phyloP scores from a whole-genome alignment of 2,797 vertebrate genomes.

The Onychomys arenicola region DNA sequence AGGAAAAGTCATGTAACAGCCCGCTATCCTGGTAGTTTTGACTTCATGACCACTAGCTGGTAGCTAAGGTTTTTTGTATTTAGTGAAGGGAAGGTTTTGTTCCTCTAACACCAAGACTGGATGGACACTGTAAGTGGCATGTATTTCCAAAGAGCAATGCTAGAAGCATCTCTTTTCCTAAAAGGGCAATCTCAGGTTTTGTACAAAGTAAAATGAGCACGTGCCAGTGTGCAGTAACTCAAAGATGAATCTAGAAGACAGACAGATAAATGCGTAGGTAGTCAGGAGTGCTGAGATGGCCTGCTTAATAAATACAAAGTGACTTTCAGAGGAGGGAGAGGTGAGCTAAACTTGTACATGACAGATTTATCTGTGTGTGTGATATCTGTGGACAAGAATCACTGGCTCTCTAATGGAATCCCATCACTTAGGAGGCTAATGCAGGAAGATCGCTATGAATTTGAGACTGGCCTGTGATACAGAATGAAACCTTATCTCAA shows the following conservation, averaged over 20 bases:
- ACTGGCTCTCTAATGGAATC: background rate
- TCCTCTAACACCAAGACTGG: background rate
- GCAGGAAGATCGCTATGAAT: background rate
- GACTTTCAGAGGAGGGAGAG: background rate
- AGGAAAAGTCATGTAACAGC: background rate
- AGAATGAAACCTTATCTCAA: background rate
- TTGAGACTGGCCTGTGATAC: background rate
- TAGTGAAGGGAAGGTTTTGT: background rate
- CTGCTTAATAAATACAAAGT: conserved; percentile 3
- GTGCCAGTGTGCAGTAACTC: background rate
- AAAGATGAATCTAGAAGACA: background rate
- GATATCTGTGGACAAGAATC: background rate
- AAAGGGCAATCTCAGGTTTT: background rate
- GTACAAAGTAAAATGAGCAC: background rate
- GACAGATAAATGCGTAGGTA: background rate
- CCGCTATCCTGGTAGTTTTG: background rate
- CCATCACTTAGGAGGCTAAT: background rate
- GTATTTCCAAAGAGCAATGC: background rate
- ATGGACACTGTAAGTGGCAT: background rate
- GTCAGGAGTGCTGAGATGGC: background rate
- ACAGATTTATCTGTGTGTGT: background rate
- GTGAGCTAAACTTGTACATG: background rate
- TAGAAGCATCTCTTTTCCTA: background rate
- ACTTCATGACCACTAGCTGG: background rate
- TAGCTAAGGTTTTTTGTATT: rapidly evolving